These are phyloP conservation scores for Blera fallax DNA, from an alignment of 2,888 invertebrate genomes.

Conservation along the genomic window DNA sequence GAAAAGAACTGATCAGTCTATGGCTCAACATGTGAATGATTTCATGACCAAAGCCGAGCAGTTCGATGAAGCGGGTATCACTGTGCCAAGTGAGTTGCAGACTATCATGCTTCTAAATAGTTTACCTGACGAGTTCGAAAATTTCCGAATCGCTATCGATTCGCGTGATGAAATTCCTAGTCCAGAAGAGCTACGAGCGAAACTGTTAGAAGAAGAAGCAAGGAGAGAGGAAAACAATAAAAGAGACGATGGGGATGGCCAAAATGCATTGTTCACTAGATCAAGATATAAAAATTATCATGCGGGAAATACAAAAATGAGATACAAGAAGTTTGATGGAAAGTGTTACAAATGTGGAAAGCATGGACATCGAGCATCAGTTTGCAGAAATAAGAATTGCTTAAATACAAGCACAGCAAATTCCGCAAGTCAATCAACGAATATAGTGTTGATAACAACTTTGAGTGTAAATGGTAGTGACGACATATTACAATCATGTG, in stretches of 20 bases:
- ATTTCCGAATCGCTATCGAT: slow-evolving; percentile 42
- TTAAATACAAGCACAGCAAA: background rate
- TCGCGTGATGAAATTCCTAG: slow-evolving; percentile 19
- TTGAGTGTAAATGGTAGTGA: background rate
- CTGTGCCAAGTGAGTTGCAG: slow-evolving; percentile 26
- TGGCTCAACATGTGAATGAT: slow-evolving; percentile 14
- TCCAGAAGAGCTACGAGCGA: slow-evolving; percentile 3
- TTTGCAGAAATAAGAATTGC: background rate
- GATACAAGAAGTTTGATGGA: background rate
- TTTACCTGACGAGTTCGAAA: slow-evolving; percentile 30
- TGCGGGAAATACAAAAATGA: background rate
- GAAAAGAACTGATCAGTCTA: slow-evolving; percentile 1
- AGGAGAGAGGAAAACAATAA: background rate
- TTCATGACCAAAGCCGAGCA: slow-evolving; percentile 25
- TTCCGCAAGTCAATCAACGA: background rate
- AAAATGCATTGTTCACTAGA: background rate
- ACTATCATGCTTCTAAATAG: slow-evolving; percentile 43
- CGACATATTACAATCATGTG: background rate
- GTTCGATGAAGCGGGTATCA: slow-evolving; percentile 29
- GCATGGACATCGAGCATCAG: background rate
- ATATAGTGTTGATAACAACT: background rate
- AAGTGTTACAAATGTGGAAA: background rate
- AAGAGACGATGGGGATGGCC: background rate
- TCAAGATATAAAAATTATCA: background rate
- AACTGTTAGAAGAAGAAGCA: slow-evolving; percentile 15